Percentiles rank a stretch among this genome's conserved stretches.
Conservation (phyloP, 1,140 invertebrate species). For the Drosophila sp. region DNA sequence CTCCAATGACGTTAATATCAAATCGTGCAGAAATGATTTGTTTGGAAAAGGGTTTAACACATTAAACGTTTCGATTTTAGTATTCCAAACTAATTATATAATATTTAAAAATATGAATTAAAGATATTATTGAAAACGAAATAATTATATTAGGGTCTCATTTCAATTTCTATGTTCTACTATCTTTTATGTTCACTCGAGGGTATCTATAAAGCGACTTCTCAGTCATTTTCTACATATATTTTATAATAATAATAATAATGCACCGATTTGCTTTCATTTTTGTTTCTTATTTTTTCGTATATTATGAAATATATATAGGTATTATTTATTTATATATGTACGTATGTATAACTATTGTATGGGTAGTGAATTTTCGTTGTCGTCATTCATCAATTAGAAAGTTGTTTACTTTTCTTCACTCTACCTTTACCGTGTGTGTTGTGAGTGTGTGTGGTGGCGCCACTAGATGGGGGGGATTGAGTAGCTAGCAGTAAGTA, state of each 20-base stretch:
- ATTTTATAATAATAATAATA: conserved; percentile 1
- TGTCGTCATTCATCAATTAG: conserved; percentile 61
- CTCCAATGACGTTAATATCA: too few relatives aligned
- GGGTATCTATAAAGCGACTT: too few relatives aligned
- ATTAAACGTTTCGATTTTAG: too few relatives aligned
- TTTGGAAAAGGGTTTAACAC: too few relatives aligned
- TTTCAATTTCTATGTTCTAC: too few relatives aligned
- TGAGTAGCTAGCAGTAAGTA: too few relatives aligned
- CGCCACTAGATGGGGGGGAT: conserved; percentile 15
- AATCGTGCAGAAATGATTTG: too few relatives aligned
- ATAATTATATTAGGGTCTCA: too few relatives aligned
- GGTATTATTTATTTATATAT: neutral
- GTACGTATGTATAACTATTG: conserved; percentile 38
- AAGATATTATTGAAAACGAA: too few relatives aligned
- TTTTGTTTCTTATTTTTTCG: neutral
- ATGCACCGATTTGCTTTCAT: neutral
- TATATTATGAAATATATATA: neutral
- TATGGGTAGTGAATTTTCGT: conserved; percentile 45
- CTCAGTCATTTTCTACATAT: neutral
- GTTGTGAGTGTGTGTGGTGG: conserved; percentile 27
- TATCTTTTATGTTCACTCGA: too few relatives aligned
- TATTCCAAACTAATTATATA: too few relatives aligned
- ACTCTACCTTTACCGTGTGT: neutral
- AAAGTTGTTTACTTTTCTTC: conserved; percentile 57
- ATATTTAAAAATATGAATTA: too few relatives aligned